phyloP scores from a whole-genome alignment of 2,797 vertebrate species.

The Epinephelus awoara region DNA sequence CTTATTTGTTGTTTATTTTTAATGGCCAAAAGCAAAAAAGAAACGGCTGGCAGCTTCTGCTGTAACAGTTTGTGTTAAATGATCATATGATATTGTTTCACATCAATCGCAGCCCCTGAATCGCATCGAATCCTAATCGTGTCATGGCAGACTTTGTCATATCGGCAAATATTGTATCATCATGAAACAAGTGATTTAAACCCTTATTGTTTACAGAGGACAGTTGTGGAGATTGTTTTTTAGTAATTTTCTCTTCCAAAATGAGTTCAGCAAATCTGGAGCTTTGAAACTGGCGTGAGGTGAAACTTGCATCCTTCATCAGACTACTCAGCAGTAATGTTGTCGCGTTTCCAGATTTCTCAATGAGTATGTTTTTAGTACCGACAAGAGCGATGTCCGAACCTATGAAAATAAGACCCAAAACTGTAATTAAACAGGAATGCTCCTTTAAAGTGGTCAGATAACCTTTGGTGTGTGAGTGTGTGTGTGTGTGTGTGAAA shows the following conservation, averaged over 20 bases:
- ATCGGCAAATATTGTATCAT: too few species aligned
- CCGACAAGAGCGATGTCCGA: neutral
- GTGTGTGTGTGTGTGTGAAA: slow-evolving; percentile 5
- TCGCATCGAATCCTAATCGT: too few species aligned
- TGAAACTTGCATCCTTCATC: neutral
- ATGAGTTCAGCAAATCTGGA: neutral
- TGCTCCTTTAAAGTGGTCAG: slow-evolving; percentile 5
- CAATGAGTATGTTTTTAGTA: slow-evolving; percentile 6
- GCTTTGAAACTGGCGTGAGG: neutral
- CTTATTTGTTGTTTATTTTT: too few species aligned
- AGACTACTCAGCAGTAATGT: neutral
- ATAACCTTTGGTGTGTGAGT: slow-evolving; percentile 16
- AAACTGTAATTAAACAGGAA: slow-evolving; percentile 24
- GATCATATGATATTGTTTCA: too few species aligned
- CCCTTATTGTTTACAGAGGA: neutral
- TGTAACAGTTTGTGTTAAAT: too few species aligned
- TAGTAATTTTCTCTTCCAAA: neutral
- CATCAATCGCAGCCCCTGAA: too few species aligned
- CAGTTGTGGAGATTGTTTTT: neutral
- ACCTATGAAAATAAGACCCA: slow-evolving; percentile 15
- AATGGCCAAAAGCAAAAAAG: too few species aligned
- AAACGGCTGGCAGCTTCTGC: too few species aligned
- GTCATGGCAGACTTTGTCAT: too few species aligned
- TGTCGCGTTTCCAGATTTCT: slow-evolving; percentile 3
- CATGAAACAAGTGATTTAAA: too few species aligned